A percentile compares a stretch with the other conserved stretches of the same genome.
These are phyloP conservation scores for Electrophaes corylata DNA, from an alignment of 2,888 invertebrate species.

Conservation along the genomic window DNA sequence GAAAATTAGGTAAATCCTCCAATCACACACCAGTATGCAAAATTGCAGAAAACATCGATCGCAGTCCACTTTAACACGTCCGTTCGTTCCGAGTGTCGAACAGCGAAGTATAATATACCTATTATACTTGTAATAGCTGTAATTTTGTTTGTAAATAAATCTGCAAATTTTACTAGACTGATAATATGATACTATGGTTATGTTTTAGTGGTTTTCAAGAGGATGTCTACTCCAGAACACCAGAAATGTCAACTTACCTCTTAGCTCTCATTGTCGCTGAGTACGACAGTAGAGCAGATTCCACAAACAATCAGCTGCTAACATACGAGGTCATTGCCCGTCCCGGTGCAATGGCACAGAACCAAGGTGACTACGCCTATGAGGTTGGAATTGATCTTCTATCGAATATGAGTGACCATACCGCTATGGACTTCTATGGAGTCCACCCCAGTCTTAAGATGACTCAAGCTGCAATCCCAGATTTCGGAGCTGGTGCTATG, in stretches of 20 bases:
- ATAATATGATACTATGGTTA: not conserved
- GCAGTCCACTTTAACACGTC: no score
- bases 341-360: slow-evolving; percentile 60
- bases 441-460: slow-evolving; percentile 79
- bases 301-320: slow-evolving; percentile 38
- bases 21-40: no score
- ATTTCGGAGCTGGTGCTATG: slow-evolving; percentile 92
- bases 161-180: no score
- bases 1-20: no score
- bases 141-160: no score
- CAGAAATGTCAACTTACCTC: slow-evolving; percentile 87
- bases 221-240: slow-evolving; percentile 70
- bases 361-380: slow-evolving; percentile 71
- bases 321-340: slow-evolving; percentile 76
- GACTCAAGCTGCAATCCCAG: slow-evolving; percentile 91
- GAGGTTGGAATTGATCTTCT: slow-evolving; percentile 71
- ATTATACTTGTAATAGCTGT: no score
- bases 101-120: no score
- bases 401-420: slow-evolving; percentile 81
- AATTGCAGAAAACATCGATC: no score
- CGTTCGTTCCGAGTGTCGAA: no score
- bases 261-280: slow-evolving; percentile 88
- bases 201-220: slow-evolving; percentile 55
- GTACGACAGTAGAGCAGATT: slow-evolving; percentile 59
- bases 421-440: slow-evolving; percentile 74